Conservation (phyloP, 35 echinoderm and acorn worm genomes). For the Ophioderma brevispina region DNA sequence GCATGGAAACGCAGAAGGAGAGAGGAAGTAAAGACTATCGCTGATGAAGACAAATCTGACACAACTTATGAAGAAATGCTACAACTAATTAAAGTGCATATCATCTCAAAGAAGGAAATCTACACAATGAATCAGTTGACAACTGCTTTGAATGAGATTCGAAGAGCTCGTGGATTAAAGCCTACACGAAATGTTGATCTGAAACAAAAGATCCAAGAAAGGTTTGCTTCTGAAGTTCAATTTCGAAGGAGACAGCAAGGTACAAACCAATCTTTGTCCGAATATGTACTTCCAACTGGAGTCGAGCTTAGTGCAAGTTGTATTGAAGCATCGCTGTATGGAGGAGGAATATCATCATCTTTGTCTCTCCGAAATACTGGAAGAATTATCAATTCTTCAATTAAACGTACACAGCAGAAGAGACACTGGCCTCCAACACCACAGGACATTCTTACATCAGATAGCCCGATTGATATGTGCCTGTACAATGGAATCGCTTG, state of each 20-base stretch:
- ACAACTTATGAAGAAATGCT: not conserved
- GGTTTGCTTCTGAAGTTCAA: not conserved
- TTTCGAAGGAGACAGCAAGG: not conserved
- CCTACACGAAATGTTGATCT: not conserved
- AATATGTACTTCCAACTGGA: not conserved
- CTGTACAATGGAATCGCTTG: not conserved
- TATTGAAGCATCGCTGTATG: not conserved
- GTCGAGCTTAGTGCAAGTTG: not conserved
- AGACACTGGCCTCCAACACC: not conserved
- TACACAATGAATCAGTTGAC: not conserved
- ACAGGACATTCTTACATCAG: not conserved
- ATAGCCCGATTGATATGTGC: not conserved
- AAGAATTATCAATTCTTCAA: conserved; percentile 15
- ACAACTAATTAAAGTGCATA: not conserved
- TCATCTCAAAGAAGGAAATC: not conserved
- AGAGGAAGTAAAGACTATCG: not conserved
- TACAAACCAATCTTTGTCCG: not conserved
- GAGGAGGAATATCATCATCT: not conserved
- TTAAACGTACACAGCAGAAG: not conserved
- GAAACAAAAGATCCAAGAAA: not conserved
- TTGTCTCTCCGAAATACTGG: not conserved
- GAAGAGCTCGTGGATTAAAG: not conserved
- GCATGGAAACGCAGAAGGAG: not conserved
- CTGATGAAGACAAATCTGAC: no score
- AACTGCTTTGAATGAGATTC: not conserved